Conservation (phyloP, 2,113 vertebrate genomes). For the Gallinago paraguaiae region DNA sequence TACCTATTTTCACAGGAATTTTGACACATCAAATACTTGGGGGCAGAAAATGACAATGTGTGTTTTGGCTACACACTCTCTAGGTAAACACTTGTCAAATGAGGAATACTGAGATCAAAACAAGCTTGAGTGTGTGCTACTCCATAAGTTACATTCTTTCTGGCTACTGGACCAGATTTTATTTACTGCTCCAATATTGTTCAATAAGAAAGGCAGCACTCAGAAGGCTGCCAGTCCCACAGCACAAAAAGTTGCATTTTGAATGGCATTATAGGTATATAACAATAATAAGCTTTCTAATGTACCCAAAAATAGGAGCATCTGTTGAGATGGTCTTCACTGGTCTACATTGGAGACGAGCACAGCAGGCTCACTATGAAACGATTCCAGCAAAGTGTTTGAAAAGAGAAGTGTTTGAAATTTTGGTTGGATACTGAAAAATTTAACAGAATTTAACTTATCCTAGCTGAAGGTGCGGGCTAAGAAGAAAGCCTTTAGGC, state of each 20-base stretch:
- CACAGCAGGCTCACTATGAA: background rate
- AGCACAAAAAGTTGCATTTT: background rate
- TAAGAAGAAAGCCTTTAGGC: background rate
- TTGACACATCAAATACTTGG: background rate
- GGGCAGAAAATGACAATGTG: background rate
- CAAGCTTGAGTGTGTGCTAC: background rate
- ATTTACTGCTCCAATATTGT: background rate
- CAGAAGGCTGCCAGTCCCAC: background rate
- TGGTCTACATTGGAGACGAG: background rate
- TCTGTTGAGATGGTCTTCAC: background rate
- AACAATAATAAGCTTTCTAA: background rate
- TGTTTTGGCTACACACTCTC: background rate
- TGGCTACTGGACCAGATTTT: background rate
- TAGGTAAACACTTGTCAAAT: constrained; percentile 36
- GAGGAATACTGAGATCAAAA: constrained; percentile 26
- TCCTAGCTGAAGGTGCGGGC: background rate
- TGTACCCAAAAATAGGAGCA: background rate
- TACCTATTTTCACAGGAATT: background rate
- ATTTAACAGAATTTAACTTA: background rate
- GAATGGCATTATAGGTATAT: background rate
- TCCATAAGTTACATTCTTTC: background rate
- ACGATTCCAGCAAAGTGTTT: background rate
- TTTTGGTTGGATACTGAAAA: background rate
- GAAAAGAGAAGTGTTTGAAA: background rate
- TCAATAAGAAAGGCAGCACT: background rate